Conservation (phyloP, 2,888 invertebrate genomes). For the Calameuta filiformis region DNA sequence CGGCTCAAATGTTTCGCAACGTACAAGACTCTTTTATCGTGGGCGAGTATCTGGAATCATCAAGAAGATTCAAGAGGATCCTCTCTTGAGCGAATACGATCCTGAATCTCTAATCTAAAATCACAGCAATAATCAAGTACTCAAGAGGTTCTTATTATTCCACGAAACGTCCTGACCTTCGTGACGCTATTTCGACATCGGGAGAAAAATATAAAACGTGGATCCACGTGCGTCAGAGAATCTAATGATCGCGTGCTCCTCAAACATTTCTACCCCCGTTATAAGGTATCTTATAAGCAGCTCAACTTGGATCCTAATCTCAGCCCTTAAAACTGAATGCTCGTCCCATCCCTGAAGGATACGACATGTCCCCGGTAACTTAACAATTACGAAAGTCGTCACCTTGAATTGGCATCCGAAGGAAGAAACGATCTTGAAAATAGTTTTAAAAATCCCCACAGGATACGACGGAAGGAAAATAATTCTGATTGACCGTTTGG, state of each 20-base stretch:
- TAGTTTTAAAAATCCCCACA: neutral
- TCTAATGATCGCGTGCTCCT: neutral
- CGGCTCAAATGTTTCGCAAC: neutral
- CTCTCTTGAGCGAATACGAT: neutral
- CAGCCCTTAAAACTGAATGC: no score
- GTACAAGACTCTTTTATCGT: neutral
- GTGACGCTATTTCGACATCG: neutral
- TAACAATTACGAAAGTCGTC: neutral
- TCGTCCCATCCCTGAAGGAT: no score
- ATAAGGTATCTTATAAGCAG: neutral
- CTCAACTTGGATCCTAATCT: neutral
- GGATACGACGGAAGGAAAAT: neutral
- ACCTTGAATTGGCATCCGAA: neutral
- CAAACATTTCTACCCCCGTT: neutral
- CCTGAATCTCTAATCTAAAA: neutral
- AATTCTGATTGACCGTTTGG: neutral
- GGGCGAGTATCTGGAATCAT: neutral
- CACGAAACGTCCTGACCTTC: neutral
- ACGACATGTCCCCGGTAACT: no score
- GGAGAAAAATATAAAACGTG: neutral
- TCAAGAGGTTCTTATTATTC: neutral
- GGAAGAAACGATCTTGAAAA: neutral
- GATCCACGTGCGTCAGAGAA: neutral
- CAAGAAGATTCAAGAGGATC: neutral
- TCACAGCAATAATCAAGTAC: neutral